phyloP scores from a whole-genome alignment of 2,888 invertebrate species.

The Octodonta nipae region DNA sequence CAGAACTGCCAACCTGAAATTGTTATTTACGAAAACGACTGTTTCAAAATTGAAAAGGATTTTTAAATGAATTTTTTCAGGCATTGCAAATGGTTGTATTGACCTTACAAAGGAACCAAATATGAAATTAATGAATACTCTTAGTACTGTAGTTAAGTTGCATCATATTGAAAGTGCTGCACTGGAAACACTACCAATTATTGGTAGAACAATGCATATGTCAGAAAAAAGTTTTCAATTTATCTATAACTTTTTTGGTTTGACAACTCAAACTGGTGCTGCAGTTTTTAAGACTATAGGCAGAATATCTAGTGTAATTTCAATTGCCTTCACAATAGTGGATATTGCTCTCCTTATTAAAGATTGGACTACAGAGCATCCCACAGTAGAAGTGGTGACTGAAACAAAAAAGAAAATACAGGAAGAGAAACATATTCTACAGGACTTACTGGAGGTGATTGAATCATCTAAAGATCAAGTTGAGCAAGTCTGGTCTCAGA shows the following conservation, averaged over 20 bases:
- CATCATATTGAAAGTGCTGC: conserved; percentile 16
- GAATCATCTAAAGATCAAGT: conserved; percentile 11
- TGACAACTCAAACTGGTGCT: conserved; percentile 12
- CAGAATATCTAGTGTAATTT: conserved; percentile 16
- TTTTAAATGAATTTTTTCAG: conserved; percentile 5
- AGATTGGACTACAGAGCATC: conserved; percentile 18
- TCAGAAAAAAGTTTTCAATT: conserved; percentile 19
- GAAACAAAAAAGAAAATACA: conserved; percentile 13
- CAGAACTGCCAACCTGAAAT: too few species aligned
- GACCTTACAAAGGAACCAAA: conserved; percentile 18
- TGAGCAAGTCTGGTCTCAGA: conserved; percentile 11
- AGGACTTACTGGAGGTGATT: conserved; percentile 14
- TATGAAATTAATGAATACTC: conserved; percentile 13
- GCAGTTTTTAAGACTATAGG: conserved; percentile 11
- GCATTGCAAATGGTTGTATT: conserved; percentile 17
- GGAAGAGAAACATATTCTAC: conserved; percentile 13
- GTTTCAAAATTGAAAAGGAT: background rate
- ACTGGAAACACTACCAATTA: conserved; percentile 15
- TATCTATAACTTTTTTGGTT: conserved; percentile 17
- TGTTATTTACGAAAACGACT: background rate
- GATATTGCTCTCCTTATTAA: conserved; percentile 16
- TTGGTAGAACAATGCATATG: conserved; percentile 17
- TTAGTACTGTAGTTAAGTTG: conserved; percentile 16
- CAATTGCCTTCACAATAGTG: conserved; percentile 17
- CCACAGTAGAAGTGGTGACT: conserved; percentile 16